Percentiles rank a stretch among this genome's conserved stretches.
Conservation (phyloP, 23 tunicate genomes). For the Phallusia fumigata region DNA sequence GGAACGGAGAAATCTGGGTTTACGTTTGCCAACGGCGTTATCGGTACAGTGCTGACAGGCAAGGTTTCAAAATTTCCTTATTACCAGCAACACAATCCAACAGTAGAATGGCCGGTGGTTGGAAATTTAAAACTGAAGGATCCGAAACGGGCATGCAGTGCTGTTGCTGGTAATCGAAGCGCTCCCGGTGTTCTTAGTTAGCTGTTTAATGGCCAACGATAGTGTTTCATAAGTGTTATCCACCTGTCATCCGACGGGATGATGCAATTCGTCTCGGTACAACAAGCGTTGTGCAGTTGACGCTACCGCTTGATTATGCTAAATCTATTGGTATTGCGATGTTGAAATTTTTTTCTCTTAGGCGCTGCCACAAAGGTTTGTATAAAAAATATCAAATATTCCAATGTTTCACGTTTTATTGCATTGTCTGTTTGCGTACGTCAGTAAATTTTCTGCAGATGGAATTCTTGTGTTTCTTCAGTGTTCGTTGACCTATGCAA, state of each 20-base stretch:
- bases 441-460: too few species aligned
- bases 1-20: slow-evolving; percentile 10
- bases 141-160: slow-evolving; percentile 46
- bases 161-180: slow-evolving; percentile 52
- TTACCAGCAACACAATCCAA: slow-evolving; percentile 27
- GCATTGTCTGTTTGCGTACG: too few species aligned
- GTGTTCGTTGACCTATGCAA: slow-evolving; percentile 14
- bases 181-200: slow-evolving; percentile 37
- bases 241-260: too few species aligned
- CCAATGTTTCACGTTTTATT: too few species aligned
- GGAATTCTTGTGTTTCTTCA: not conserved
- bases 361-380: too few species aligned
- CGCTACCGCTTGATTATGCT: too few species aligned
- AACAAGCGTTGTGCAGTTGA: too few species aligned
- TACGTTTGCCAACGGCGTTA: slow-evolving; percentile 36
- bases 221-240: not conserved
- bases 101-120: slow-evolving; percentile 49
- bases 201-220: not conserved
- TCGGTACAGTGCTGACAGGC: slow-evolving; percentile 48
- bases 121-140: slow-evolving; percentile 20
- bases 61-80: slow-evolving; percentile 29
- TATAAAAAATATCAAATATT: too few species aligned
- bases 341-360: too few species aligned
- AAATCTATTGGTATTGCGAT: too few species aligned
- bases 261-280: too few species aligned